Evolutionary conservation across 2,113 vertebrate species (phyloP), one percentile per base, ranked within the genome.

Genomic region (Cinclus mexicanus): DNA sequence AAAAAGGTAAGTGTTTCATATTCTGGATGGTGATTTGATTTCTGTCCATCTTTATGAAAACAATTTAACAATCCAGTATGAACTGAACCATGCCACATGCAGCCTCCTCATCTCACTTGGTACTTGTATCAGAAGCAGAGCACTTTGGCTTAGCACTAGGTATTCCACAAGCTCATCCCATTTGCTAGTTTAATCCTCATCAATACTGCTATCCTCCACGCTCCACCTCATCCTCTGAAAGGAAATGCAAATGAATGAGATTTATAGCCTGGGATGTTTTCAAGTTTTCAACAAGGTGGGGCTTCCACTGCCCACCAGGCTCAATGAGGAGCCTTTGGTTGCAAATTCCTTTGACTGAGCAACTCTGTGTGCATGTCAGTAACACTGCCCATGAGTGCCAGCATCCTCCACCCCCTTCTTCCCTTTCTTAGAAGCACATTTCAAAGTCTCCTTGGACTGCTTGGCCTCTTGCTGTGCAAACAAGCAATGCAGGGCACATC

Each of bases 171-270:
- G 47, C 83, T 93, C 83, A 94, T 91, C 82, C 76, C 71, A 22
- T 74, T 96, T 95, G 72, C 83, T 90, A 71, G 47, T 94, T 96
- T 94, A 93, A 96, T 93, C 94, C 82, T 94, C 53, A 91, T 93
- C 92, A 94, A 47, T 96, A 97, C 80, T 94, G 60, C 69, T 72
- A 95, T 97, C 85, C 70, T 93, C 72, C 56, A 89, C 33, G 81
- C 59, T 95, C 93, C 77, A 92, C 63, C 88, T 97, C 89, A 77
- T 56, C 31, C 69, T 92, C 87, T 95, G 88, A 97, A 97, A 95
- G 94, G 89, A 96, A 95, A 97, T 96, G 94, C 93, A 97, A 97
- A 97, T 96, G 56, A 92, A 71, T 79, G 69, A 92, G 83, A 97
- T 95, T 92, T 97, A 95, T 87, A 97, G 91, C 77, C 69, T 90